A percentile compares a stretch with the other conserved stretches of the same genome.
These are phyloP conservation scores for Sepiola atlantica DNA, from an alignment of 2,888 invertebrate species.

Conservation along the genomic window DNA sequence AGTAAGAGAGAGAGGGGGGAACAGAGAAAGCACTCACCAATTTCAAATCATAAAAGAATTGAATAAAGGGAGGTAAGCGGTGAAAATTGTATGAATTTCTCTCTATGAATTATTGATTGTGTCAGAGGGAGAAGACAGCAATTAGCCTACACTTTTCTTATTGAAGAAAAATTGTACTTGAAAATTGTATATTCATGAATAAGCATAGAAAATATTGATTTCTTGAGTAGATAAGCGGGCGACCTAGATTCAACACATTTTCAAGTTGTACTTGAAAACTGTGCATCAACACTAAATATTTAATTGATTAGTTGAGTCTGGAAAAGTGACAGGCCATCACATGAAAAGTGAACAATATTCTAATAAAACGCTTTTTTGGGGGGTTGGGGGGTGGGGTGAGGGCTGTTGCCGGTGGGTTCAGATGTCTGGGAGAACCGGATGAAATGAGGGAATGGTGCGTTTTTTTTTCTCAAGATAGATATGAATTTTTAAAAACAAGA, in stretches of 20 bases:
- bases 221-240: background rate
- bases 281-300: slow-evolving; percentile 32
- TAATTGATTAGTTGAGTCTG: slow-evolving; percentile 32
- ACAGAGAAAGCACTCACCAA: background rate
- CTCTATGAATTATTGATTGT: slow-evolving; percentile 32
- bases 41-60: slow-evolving; percentile 32
- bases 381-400: too few species aligned
- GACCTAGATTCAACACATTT: slow-evolving; percentile 32
- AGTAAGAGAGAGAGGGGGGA: background rate
- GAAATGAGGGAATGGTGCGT: too few species aligned
- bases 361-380: background rate
- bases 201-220: slow-evolving; percentile 13
- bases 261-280: slow-evolving; percentile 22
- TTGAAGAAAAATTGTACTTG: slow-evolving; percentile 32
- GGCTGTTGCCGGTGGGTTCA: too few species aligned
- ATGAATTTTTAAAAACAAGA: too few species aligned
- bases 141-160: slow-evolving; percentile 32
- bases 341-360: slow-evolving; percentile 9
- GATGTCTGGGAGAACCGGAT: too few species aligned
- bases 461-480: too few species aligned
- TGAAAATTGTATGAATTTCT: background rate
- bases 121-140: slow-evolving; percentile 20
- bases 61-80: slow-evolving; percentile 22
- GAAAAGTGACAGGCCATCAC: slow-evolving; percentile 32
- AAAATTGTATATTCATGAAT: slow-evolving; percentile 1